Evolutionary conservation across 2,888 invertebrate genomes (phyloP), one percentile per base, ranked within the genome.

Genomic region (Geophilus truncorum): DNA sequence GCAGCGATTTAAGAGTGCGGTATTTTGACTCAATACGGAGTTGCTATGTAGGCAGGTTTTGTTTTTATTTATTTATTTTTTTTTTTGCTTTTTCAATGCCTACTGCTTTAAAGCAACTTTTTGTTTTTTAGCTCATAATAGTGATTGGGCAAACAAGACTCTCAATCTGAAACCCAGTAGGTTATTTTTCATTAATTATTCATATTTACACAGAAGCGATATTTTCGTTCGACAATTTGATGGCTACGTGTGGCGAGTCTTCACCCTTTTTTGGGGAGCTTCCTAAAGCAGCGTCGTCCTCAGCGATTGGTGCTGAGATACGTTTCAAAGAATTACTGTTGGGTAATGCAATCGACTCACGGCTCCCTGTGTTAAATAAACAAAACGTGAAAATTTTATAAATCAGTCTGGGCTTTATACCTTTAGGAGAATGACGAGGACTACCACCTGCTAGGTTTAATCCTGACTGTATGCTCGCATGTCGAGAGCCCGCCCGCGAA

Each of bases 381-480:
- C 70, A 70, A 70, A 25, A 70, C 25, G 70, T 51, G 51, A 51
- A 18, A n/a, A 51, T 5, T 51, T 51, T 75, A 32, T 25, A n/a
- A 15, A 75, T 15, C 7, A 18, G 7, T 23, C n/a, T 25, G 4
- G n/a, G 32, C 18, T 23, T 77, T 77, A 36, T 79, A 79, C 79
- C 79, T 57, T 34, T 79, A 78, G 34, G 81, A n/a, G 82, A 81
- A 70, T 30, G 62, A 15, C 80, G 79, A 18, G 81, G 82, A 30
- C 80, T 81, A 57, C 81, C 81, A 12, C 57, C 45, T n/a, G 79
- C 79, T 10, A 82, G 18, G 76, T 82, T 82, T 36, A 82, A 81
- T 23, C 82, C 82, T 25, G 82, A 82, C 21, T 81, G 80, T 40
- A 82, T 70, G 40, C 82, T 82, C 1, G 82, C 80, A 23, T 81